Evolutionary conservation across 2,888 invertebrate species (phyloP), one percentile per base, ranked within the genome.

Genomic region (Cordilura impudica): DNA sequence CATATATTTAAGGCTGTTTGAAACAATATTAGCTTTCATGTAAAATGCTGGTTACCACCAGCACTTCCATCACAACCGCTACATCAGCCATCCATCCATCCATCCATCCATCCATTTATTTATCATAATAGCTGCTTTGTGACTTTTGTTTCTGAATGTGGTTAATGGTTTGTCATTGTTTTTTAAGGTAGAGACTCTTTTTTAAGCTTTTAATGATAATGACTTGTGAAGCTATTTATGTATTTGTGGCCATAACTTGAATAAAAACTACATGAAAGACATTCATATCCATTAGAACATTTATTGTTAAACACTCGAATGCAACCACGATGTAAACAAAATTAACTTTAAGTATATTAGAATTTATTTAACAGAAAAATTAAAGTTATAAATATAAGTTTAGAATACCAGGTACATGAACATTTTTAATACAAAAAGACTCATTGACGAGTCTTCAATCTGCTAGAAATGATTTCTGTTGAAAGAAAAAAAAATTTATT

Each of bases 191-290:
- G 39, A 45, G 31, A 45, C 53, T 60, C 23, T 31, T 60, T 67
- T 54, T 75, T 49, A 69, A 56, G 69, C 63, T 76, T 76, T 63
- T 76, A 76, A 58, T 58, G 23, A 49, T 43, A 76, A 70, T 76
- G 49, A 70, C 26, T 69, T 69, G 8, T 43, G 54, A 45, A 75
- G 53, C 54, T 45, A 54, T 75, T 74, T 67, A 61, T 67, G 60
- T 16, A 4, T 69, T 49, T 45, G 49, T 35, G 51, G 39, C 23
- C 60, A 19, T 39, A 49, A 61, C 8, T 60, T 23, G 23, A 12
- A 31, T 31, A 10, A 31, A 12, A 10, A 10, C 31, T 31, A 31
- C 8, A 31, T 2, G 31, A 31, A 31, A 31, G 10, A 31, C 31
- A 10, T 31, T 31, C 12, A 10, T 31, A 31, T 31, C 10, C 10